Conservation (phyloP, 2,113 vertebrate genomes). For the Leptobrachium leishanense region DNA sequence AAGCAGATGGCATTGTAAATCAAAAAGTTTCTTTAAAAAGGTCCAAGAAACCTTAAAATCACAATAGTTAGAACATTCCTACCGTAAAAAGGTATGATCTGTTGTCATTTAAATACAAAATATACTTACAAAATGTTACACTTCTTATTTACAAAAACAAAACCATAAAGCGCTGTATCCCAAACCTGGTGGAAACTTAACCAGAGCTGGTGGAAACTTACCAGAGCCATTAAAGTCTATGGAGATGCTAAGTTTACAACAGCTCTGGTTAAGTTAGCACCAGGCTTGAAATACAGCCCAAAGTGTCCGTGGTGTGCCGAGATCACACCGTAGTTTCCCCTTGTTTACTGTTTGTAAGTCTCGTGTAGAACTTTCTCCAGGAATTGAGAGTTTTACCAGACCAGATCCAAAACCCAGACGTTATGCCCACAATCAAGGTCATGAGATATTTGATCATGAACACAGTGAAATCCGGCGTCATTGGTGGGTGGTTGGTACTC, state of each 20-base stretch:
- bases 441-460: slow-evolving; percentile 99
- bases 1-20: slow-evolving; percentile 41
- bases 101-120: slow-evolving; percentile 91
- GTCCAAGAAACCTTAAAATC: slow-evolving; percentile 23
- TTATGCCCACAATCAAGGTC: slow-evolving; percentile 97
- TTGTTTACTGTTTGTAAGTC: slow-evolving; percentile 90
- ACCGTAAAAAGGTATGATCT: slow-evolving; percentile 65
- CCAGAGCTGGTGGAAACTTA: too few relatives aligned
- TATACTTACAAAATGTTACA: slow-evolving; percentile 95
- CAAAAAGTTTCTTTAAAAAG: slow-evolving; percentile 23
- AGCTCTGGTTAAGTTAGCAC: too few relatives aligned
- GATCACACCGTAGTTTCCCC: slow-evolving; percentile 91
- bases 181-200: too few relatives aligned
- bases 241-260: too few relatives aligned
- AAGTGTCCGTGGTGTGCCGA: not conserved
- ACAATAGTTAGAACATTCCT: slow-evolving; percentile 56
- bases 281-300: not conserved
- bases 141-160: slow-evolving; percentile 84
- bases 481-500: slow-evolving; percentile 72
- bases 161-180: slow-evolving; percentile 56
- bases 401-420: slow-evolving; percentile 98
- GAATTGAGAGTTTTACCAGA: slow-evolving; percentile 95
- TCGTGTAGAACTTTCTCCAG: slow-evolving; percentile 95
- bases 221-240: too few relatives aligned
- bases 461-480: slow-evolving; percentile 93